These are phyloP conservation scores for Leptopilina boulardi DNA, from an alignment of 1,140 invertebrate genomes.

Conservation along the genomic window DNA sequence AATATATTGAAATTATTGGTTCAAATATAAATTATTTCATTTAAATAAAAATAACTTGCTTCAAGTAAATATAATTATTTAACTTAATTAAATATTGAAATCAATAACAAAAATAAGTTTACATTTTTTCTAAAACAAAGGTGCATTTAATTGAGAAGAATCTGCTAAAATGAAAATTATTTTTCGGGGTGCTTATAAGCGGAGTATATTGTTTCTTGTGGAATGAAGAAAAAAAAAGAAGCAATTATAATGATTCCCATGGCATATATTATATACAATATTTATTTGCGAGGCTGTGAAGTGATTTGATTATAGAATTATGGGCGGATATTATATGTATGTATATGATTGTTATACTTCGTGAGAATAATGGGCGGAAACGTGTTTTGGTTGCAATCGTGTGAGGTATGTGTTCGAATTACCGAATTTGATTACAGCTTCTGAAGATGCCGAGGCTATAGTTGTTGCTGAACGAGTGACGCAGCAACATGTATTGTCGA, in stretches of 20 bases:
- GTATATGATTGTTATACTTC: neutral
- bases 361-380: conserved; percentile 33
- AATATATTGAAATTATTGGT: too few relatives aligned
- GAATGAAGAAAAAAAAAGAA: neutral
- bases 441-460: conserved; percentile 46
- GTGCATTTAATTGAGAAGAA: neutral
- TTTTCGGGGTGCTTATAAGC: neutral
- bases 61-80: too few relatives aligned
- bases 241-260: neutral
- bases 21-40: too few relatives aligned
- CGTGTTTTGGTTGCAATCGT: conserved; percentile 35
- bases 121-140: too few relatives aligned
- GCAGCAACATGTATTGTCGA: conserved; percentile 50
- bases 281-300: neutral
- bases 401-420: conserved; percentile 21
- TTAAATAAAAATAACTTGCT: too few relatives aligned
- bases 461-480: conserved; percentile 45
- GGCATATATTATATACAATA: neutral
- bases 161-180: neutral
- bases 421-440: conserved; percentile 51
- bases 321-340: neutral
- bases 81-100: too few relatives aligned
- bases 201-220: neutral
- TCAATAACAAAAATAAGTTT: too few relatives aligned
- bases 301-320: conserved; percentile 27